Percentiles rank a stretch among this genome's conserved stretches.
Evolutionary conservation across 1,140 invertebrate species (phyloP).

Genomic region (Temnothorax curvispinosus): DNA sequence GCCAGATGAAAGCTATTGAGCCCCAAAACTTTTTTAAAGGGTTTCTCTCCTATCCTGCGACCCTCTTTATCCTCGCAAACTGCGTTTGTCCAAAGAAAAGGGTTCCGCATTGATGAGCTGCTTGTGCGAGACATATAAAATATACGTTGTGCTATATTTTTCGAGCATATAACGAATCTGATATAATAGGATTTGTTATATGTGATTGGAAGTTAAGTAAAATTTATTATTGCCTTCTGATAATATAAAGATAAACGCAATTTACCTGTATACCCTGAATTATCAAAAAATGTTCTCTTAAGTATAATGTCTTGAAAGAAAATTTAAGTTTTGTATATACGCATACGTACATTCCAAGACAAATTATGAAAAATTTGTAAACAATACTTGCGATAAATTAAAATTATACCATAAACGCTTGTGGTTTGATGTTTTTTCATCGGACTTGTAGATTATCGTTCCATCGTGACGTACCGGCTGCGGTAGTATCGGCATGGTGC

Average conservation of each 20-base stretch:
- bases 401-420: neutral
- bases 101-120: neutral
- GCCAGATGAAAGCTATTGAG: constrained; percentile 33
- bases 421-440: constrained; percentile 28
- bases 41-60: neutral
- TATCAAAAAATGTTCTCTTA: neutral
- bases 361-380: neutral
- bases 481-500: constrained; percentile 10
- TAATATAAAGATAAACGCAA: neutral
- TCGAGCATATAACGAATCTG: neutral
- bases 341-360: neutral
- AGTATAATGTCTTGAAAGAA: neutral
- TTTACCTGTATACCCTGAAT: too few relatives aligned
- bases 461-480: constrained; percentile 51
- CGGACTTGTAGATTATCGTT: constrained; percentile 14
- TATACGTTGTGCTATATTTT: neutral
- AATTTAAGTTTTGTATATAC: neutral
- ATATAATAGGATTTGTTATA: neutral
- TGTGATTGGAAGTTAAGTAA: neutral
- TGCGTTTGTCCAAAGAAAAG: neutral
- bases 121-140: neutral
- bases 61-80: neutral
- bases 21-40: constrained; percentile 44
- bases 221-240: neutral
- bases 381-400: neutral